These are phyloP conservation scores for Choristoneura fumiferana DNA, from an alignment of 1,140 invertebrate genomes.

Conservation along the genomic window DNA sequence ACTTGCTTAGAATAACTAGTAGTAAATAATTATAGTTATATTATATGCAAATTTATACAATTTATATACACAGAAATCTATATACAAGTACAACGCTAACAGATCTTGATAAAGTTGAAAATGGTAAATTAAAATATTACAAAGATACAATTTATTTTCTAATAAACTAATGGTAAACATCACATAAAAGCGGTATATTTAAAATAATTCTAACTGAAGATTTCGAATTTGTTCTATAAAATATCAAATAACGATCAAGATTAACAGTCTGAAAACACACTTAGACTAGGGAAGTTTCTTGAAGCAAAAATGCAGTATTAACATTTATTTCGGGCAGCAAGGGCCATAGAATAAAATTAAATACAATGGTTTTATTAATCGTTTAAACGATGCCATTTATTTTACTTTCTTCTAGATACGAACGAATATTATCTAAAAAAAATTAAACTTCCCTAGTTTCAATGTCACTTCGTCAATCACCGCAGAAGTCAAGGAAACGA, in stretches of 20 bases:
- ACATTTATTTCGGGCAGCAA: no score
- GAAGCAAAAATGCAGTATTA: no score
- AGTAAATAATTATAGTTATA: conserved; percentile 30
- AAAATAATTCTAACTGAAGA: conserved; percentile 11
- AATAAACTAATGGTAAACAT: conserved; percentile 68
- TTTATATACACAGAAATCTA: conserved; percentile 55
- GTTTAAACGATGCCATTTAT: no score
- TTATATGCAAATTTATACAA: conserved; percentile 47
- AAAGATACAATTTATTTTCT: conserved; percentile 37
- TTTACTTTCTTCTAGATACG: no score
- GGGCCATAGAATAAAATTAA: no score
- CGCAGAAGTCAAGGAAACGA: neutral
- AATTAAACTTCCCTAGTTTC: no score
- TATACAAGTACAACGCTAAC: conserved; percentile 51
- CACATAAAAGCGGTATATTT: conserved; percentile 31
- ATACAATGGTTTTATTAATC: no score
- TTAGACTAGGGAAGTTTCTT: neutral
- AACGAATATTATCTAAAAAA: no score
- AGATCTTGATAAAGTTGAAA: conserved; percentile 46
- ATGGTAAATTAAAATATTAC: conserved; percentile 27
- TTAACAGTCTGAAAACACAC: neutral
- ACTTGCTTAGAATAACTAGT: conserved; percentile 36
- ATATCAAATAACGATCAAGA: neutral
- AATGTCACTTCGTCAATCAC: neutral
- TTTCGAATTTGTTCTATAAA: neutral